Conservation (phyloP, 1,140 invertebrate genomes). For the Ceratina calcarata region DNA sequence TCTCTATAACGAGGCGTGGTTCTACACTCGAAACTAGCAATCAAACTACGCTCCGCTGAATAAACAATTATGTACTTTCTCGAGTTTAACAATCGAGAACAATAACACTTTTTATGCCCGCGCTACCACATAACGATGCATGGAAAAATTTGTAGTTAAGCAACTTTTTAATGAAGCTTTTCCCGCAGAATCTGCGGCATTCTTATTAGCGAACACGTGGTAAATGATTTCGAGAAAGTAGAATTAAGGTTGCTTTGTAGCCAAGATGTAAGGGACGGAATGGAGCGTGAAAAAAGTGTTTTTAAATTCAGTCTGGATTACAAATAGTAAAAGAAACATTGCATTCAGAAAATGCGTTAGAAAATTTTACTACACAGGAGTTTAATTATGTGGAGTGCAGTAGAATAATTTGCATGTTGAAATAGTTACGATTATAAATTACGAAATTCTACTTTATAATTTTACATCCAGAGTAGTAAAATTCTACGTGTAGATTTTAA, state of each 20-base stretch:
- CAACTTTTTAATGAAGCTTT: slow-evolving; percentile 18
- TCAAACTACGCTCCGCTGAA: background rate
- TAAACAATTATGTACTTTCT: slow-evolving; percentile 33
- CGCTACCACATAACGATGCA: background rate
- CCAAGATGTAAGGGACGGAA: background rate
- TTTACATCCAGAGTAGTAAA: background rate
- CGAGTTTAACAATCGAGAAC: slow-evolving; percentile 3
- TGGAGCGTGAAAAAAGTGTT: background rate
- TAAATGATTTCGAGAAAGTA: background rate
- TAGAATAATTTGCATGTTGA: no score
- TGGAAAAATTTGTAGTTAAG: slow-evolving; percentile 6
- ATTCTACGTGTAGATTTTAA: no score
- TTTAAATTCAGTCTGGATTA: background rate
- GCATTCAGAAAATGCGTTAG: background rate
- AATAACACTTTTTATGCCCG: background rate
- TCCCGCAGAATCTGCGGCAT: background rate
- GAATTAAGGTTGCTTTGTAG: background rate
- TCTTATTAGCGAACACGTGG: background rate
- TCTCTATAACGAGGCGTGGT: no score
- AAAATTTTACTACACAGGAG: background rate
- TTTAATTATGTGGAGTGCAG: background rate
- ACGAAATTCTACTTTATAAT: background rate
- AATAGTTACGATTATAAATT: no score
- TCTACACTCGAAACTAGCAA: background rate
- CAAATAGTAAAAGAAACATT: background rate